These are phyloP conservation scores for Penaeus japonicus DNA, from an alignment of 1,140 invertebrate genomes.

Conservation along the genomic window DNA sequence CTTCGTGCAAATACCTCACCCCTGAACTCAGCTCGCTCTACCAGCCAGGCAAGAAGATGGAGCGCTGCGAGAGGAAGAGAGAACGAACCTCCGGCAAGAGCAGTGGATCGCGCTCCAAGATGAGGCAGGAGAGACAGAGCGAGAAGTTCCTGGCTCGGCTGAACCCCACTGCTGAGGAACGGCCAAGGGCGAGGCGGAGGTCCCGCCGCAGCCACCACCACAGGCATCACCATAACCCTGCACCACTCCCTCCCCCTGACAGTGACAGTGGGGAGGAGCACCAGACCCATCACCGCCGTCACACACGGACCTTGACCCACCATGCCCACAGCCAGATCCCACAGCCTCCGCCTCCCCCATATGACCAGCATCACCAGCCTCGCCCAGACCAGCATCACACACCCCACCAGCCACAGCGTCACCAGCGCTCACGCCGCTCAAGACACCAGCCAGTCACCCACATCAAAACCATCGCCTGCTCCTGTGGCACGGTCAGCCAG, in stretches of 20 bases:
- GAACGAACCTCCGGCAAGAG: slow-evolving; percentile 56
- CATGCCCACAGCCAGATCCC: not conserved
- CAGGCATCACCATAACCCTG: slow-evolving; percentile 11
- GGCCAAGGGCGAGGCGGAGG: slow-evolving; percentile 43
- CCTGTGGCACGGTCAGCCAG: slow-evolving; percentile 29
- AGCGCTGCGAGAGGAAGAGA: slow-evolving; percentile 29
- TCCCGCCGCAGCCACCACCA: slow-evolving; percentile 22
- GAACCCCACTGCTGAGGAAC: slow-evolving; percentile 46
- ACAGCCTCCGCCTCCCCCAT: slow-evolving; percentile 7
- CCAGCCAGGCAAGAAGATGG: slow-evolving; percentile 55
- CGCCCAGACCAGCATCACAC: not conserved
- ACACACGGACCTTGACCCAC: not conserved
- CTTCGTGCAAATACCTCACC: slow-evolving; percentile 73
- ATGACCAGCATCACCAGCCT: slow-evolving; percentile 10
- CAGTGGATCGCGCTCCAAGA: slow-evolving; percentile 41
- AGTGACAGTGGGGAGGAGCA: slow-evolving; percentile 42
- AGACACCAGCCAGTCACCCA: slow-evolving; percentile 38
- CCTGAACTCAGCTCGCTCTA: slow-evolving; percentile 68
- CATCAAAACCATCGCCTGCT: slow-evolving; percentile 47
- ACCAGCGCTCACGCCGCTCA: not conserved
- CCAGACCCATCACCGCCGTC: not conserved
- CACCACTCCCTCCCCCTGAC: slow-evolving; percentile 6
- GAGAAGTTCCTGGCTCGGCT: slow-evolving; percentile 58
- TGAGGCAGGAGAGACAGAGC: slow-evolving; percentile 58
- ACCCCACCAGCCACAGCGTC: not conserved